These are phyloP conservation scores for Channa maculata DNA, from an alignment of 2,113 vertebrate species.

Conservation along the genomic window DNA sequence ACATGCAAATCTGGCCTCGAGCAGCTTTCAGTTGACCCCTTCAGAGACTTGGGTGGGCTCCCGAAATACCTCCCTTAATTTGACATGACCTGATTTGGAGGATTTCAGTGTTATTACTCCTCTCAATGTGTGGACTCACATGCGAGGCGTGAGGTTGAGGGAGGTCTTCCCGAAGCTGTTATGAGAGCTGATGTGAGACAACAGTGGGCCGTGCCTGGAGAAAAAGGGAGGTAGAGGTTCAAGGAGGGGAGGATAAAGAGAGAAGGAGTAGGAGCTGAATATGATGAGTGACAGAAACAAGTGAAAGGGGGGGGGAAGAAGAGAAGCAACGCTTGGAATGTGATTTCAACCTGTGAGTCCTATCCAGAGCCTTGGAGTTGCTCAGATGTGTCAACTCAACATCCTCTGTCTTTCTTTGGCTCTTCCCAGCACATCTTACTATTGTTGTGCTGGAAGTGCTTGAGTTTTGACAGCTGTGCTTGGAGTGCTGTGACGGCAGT, in stretches of 20 bases:
- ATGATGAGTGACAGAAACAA: constrained; percentile 37
- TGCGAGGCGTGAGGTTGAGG: constrained; percentile 72
- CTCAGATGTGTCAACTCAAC: constrained; percentile 71
- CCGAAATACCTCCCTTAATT: constrained; percentile 77
- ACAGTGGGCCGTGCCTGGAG: constrained; percentile 63
- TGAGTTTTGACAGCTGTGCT: constrained; percentile 86
- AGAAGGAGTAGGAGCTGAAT: constrained; percentile 27
- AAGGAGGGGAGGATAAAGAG: constrained; percentile 20
- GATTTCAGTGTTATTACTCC: constrained; percentile 76
- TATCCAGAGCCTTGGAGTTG: constrained; percentile 34
- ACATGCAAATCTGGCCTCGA: constrained; percentile 70
- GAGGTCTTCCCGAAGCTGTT: constrained; percentile 72
- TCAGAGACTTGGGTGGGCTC: constrained; percentile 75
- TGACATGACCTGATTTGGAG: constrained; percentile 80
- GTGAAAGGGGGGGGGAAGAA: background rate
- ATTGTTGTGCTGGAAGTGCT: constrained; percentile 78
- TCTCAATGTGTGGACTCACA: constrained; percentile 74
- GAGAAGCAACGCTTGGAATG: constrained; percentile 12
- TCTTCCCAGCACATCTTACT: constrained; percentile 66
- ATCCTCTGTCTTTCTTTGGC: constrained; percentile 55
- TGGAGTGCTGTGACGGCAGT: constrained; percentile 78
- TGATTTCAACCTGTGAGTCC: constrained; percentile 46
- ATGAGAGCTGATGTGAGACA: constrained; percentile 72
- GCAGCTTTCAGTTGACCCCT: constrained; percentile 64
- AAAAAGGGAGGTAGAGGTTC: constrained; percentile 23